Conservation (phyloP, 2,888 invertebrate species). For the Spatulosminthurus flaviceps region DNA sequence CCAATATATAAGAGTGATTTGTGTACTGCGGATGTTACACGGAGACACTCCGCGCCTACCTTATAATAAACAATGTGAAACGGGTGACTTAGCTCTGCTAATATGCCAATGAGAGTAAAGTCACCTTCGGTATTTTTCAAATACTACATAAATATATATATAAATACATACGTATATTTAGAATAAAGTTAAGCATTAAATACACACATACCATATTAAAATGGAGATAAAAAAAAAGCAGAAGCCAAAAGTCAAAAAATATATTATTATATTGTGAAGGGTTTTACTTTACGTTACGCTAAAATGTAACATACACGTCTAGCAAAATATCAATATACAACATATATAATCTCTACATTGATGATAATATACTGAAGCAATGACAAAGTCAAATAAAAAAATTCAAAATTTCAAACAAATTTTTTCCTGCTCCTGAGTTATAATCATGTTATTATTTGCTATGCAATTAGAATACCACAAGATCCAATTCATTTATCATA, state of each 20-base stretch:
- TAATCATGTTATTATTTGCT: background rate
- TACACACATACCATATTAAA: constrained; percentile 29
- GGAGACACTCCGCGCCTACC: background rate
- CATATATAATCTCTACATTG: constrained; percentile 35
- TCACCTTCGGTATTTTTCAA: constrained; percentile 27
- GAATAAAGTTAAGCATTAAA: background rate
- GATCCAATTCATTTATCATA: too few relatives aligned
- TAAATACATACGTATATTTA: too few relatives aligned
- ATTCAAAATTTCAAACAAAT: constrained; percentile 29
- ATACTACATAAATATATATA: constrained; percentile 9
- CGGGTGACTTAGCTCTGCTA: background rate
- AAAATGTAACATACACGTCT: background rate
- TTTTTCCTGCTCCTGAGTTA: too few relatives aligned
- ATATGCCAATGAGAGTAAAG: background rate
- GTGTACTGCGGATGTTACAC: too few relatives aligned
- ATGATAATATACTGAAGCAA: constrained; percentile 7
- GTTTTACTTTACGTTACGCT: constrained; percentile 28
- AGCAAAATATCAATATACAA: constrained; percentile 21
- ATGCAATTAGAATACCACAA: too few relatives aligned
- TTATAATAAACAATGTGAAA: background rate
- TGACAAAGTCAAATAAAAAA: constrained; percentile 36
- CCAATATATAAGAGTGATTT: background rate
- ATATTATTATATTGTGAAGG: constrained; percentile 30
- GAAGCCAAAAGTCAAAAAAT: constrained; percentile 38
- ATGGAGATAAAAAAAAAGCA: constrained; percentile 29